Evolutionary conservation across 2,797 vertebrate genomes (phyloP).

Genomic region (Mionectes olivaceus): DNA sequence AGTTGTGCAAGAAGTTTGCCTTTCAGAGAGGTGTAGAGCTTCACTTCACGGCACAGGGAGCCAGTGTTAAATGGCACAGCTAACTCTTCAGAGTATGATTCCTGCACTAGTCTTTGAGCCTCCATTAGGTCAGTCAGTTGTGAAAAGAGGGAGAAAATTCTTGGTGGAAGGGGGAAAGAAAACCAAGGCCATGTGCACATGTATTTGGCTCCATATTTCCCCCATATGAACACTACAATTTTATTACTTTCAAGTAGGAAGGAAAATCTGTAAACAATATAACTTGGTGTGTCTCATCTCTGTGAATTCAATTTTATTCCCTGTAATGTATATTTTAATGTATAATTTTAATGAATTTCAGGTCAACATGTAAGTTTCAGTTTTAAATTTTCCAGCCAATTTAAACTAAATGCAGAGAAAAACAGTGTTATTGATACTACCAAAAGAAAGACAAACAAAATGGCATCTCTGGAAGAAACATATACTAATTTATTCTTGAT

Average conservation of each 20-base stretch:
- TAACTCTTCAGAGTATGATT: neutral
- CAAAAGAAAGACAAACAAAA: slow-evolving; percentile 1
- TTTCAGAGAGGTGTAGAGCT: neutral
- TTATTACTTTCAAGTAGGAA: slow-evolving; percentile 70
- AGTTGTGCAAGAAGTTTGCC: neutral
- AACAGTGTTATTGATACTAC: neutral
- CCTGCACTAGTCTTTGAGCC: neutral
- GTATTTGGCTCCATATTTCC: slow-evolving; percentile 6
- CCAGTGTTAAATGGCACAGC: neutral
- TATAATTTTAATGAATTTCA: slow-evolving; percentile 8
- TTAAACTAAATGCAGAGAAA: slow-evolving; percentile 8
- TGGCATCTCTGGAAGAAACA: neutral
- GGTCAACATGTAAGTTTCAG: neutral
- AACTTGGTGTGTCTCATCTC: neutral
- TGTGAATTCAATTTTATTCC: slow-evolving; percentile 19
- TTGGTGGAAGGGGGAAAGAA: neutral
- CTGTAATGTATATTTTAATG: neutral
- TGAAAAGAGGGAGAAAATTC: slow-evolving; percentile 37
- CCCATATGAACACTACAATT: neutral
- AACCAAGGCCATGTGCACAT: slow-evolving; percentile 17
- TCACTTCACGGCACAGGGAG: neutral
- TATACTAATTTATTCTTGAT: neutral
- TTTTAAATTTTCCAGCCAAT: slow-evolving; percentile 4
- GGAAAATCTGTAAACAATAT: slow-evolving; percentile 69
- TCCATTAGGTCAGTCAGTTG: slow-evolving; percentile 61